Percentiles rank a stretch among this genome's conserved stretches.
Conservation (phyloP, 2,113 vertebrate genomes). For the Hepsetus odoe region DNA sequence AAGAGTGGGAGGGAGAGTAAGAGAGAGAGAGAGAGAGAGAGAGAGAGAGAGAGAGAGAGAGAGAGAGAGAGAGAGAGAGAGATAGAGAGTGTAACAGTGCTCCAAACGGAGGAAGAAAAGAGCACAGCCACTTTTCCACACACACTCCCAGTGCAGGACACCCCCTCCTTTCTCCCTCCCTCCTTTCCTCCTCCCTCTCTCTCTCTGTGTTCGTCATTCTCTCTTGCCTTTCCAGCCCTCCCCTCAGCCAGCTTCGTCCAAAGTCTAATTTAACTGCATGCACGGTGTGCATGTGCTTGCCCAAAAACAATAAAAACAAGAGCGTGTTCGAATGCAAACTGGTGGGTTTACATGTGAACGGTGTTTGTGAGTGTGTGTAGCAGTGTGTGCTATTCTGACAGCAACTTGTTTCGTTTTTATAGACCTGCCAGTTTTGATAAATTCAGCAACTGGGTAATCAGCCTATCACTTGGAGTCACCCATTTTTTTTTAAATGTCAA, state of each 20-base stretch:
- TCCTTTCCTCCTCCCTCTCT: slow-evolving; percentile 53
- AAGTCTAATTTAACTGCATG: slow-evolving; percentile 51
- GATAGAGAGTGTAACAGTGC: slow-evolving; percentile 20
- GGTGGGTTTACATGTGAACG: background rate
- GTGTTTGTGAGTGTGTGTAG: background rate
- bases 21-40: slow-evolving; percentile 2
- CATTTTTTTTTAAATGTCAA: too few relatives aligned
- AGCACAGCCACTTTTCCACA: slow-evolving; percentile 45
- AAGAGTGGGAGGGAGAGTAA: slow-evolving; percentile 21
- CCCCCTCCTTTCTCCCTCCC: slow-evolving; percentile 27
- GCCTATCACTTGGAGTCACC: too few relatives aligned
- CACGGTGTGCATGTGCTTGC: slow-evolving; percentile 4
- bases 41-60: slow-evolving; percentile 19
- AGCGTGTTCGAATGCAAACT: background rate
- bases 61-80: slow-evolving; percentile 16
- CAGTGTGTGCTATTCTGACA: too few relatives aligned
- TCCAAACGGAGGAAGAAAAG: slow-evolving; percentile 42
- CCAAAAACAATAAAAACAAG: slow-evolving; percentile 6
- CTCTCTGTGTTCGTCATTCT: slow-evolving; percentile 64
- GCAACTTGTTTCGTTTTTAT: too few relatives aligned
- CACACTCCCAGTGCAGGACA: slow-evolving; percentile 31
- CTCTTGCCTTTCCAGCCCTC: slow-evolving; percentile 54
- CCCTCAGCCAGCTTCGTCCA: slow-evolving; percentile 49
- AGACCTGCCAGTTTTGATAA: too few relatives aligned
- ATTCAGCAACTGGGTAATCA: too few relatives aligned